Base-by-base conservation (phyloP, 2,113 vertebrate genomes). In the Baryphthengus martii region DNA sequence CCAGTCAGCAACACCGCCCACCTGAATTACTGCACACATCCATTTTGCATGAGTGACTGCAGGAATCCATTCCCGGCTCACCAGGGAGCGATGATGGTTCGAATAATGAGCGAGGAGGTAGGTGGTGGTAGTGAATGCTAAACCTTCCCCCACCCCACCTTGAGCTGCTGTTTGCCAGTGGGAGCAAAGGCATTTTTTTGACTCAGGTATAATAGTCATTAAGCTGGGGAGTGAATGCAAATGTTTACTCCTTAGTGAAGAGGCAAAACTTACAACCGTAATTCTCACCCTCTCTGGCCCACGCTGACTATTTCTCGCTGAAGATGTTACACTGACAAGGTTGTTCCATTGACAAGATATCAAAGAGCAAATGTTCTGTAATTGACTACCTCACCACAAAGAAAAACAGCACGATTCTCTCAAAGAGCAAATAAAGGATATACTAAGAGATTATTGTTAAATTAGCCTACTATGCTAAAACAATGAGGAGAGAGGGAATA, bases 31-130 rank as follows among this genome's bases (percentile, higher is more conserved):
- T 33, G 63, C 55, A 53, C 3, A 4, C 24, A 37, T 31, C 53
- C 19, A 26, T 23, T 77, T 39, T 24, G 40, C 45, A 20, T 0
- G 31, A 83, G 31, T 0, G 0, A 19, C 53, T 40, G 53, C 12
- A 13, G 63, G 67, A 88, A 70, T 62, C 59, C 58, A 7, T 80
- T 80, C 42, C 31, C 14, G 37, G 31, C 67, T 86, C 62, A 49
- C n/a, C n/a, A 10, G 45, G 14, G 31, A 61, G 24, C 0, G 1
- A 15, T 0, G 45, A 26, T 33, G 44, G 26, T 21, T 80, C 0
- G 0, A 73, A 23, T 6, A 70, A 49, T 0, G 0, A 68, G 47
- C 89, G 33, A 65, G 17, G 66, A 78, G 39, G 10, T 47, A 11
- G n/a, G 25, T 10, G 49, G 5, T 52, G 35, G 44, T 2, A 61